Conservation (phyloP, 2,888 invertebrate species). For the Idaea straminata region DNA sequence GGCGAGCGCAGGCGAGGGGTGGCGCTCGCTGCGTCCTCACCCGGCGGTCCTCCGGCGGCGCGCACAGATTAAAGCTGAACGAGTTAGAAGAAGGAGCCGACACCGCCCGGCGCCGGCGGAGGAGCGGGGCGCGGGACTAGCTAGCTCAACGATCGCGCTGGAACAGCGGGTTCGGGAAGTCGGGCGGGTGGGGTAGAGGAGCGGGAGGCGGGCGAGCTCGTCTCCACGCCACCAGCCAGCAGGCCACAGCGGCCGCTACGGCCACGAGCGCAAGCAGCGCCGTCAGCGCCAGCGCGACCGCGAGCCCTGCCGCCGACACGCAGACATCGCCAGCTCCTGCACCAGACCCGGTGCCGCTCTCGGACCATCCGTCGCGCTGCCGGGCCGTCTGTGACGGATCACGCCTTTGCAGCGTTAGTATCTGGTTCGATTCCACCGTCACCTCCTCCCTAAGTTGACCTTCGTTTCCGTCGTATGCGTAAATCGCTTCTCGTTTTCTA, state of each 20-base stretch:
- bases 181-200: slow-evolving; percentile 95
- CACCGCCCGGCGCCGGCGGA: slow-evolving; percentile 78
- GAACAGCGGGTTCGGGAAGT: slow-evolving; percentile 96
- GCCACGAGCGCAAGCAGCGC: slow-evolving; percentile 94
- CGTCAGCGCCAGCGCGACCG: slow-evolving; percentile 94
- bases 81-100: slow-evolving; percentile 70
- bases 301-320: slow-evolving; percentile 95
- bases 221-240: slow-evolving; percentile 96
- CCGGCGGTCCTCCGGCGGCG: slow-evolving; percentile 77
- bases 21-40: slow-evolving; percentile 71
- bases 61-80: slow-evolving; percentile 67
- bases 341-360: slow-evolving; percentile 80
- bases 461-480: slow-evolving; percentile 74
- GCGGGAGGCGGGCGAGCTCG: slow-evolving; percentile 92
- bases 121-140: slow-evolving; percentile 74
- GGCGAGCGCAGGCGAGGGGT: slow-evolving; percentile 66
- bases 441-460: slow-evolving; percentile 96
- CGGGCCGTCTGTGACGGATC: slow-evolving; percentile 88
- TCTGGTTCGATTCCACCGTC: slow-evolving; percentile 94
- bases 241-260: slow-evolving; percentile 96
- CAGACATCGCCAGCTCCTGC: slow-evolving; percentile 88
- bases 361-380: slow-evolving; percentile 87
- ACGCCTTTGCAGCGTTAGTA: slow-evolving; percentile 92
- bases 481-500: slow-evolving; percentile 81
- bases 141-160: slow-evolving; percentile 59